Base-by-base conservation (phyloP, 2,113 vertebrate genomes). In the Trinectes maculatus region DNA sequence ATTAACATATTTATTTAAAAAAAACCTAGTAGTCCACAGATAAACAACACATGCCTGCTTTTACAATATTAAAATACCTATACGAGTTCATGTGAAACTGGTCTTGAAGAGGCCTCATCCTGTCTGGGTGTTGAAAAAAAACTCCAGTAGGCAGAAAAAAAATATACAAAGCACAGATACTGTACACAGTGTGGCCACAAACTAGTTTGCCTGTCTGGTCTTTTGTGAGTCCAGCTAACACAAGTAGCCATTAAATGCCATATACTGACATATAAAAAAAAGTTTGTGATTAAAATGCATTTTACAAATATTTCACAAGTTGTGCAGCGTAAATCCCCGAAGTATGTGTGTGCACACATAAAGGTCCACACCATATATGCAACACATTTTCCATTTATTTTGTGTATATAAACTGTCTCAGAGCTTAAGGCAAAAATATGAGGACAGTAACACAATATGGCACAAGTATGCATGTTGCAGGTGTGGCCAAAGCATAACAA, bases 391-490 rank as follows among this genome's bases (percentile, higher is more conserved):
- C 21, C 18, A 18, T 19, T 42, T 3, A 13, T 28, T 21, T 19
- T 6, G n/a, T 42, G 65, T 25, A 7, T 6, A 39, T n/a, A 68
- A 64, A 77, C 31, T 33, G 59, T 34, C 65, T 70, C 46, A 25
- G 29, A 40, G 70, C 36, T 58, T 10, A 3, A 54, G 76, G 47
- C 55, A 25, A 70, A 57, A 57, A 24, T 29, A 22, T 0, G 2
- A 42, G 24, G 63, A 66, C 44, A 60, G 22, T 7, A 39, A 53
- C 16, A 37, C 47, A 63, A 66, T 60, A 65, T 37, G 47, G 69
- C 24, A 29, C 46, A 82, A 75, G 76, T 79, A 74, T 77, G 71
- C 48, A 13, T 18, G 60, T 68, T 73, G 43, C 72, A 63, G 83
- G 77, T 54, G 79, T 85, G 73, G 80, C 48, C 39, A 22, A 8